phyloP scores from a whole-genome alignment of 2,797 vertebrate species.

The Oophaga sylvatica region DNA sequence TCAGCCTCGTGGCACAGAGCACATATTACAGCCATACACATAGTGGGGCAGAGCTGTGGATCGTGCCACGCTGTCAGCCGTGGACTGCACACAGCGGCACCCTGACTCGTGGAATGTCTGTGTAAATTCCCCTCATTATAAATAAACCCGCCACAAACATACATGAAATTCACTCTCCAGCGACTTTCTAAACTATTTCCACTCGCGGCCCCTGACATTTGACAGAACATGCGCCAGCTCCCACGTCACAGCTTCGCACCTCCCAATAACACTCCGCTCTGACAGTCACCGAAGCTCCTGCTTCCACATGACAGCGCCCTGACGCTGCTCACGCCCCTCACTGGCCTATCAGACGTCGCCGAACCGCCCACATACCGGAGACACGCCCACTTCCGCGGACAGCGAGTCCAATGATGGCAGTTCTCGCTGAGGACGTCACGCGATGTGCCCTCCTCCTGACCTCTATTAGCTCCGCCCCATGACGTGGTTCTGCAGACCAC shows the following conservation, averaged over 20 bases:
- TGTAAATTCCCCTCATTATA: too few species aligned
- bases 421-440: background rate
- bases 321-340: background rate
- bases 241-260: conserved; percentile 9
- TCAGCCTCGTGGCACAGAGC: too few species aligned
- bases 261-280: conserved; percentile 39
- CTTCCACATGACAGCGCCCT: conserved; percentile 47
- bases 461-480: background rate
- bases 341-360: background rate
- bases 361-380: background rate
- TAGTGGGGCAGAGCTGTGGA: too few species aligned
- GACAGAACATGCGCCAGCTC: background rate
- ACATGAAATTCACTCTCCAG: background rate
- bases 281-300: background rate
- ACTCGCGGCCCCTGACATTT: conserved; percentile 8
- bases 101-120: too few species aligned
- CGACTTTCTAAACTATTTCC: background rate
- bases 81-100: too few species aligned
- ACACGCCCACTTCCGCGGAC: background rate
- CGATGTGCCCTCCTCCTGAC: conserved; percentile 39
- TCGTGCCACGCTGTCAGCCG: too few species aligned
- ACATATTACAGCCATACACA: too few species aligned
- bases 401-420: background rate
- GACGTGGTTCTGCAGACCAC: conserved; percentile 30
- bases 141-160: too few species aligned